Base-by-base conservation (phyloP, 1,140 invertebrate species). In the Bombus terrestris region DNA sequence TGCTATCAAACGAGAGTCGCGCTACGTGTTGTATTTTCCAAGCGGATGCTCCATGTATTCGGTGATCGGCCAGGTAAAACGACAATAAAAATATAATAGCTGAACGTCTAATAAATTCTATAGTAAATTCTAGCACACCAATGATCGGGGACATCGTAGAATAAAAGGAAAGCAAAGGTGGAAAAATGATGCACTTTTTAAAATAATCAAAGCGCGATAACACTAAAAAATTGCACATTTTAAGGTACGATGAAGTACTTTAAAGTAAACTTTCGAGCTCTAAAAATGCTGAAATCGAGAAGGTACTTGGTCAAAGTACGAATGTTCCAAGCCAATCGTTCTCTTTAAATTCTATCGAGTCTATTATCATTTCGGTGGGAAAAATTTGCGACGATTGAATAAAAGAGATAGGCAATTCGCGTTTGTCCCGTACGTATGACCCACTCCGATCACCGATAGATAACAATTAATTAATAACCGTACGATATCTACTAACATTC, bases 381-480 rank as follows among this genome's bases (percentile, higher is more conserved):
- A 22, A 18, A 35, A 69, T 69, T 12, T 37, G 22, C 9, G 37
- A 15, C 25, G 37, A 71, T 41, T 8, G 69, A 28, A 3, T 5
- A 18, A 10, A 13, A n/a, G n/a, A 4, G 47, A 53, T 53, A 53
- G 6, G 47, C 47, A 53, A 6, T 53, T 22, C 5, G 18, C 47
- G 47, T 53, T 8, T 53, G 5, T 22, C 47, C 6, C 18, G 47
- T 22, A 53, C 22, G 22, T 22, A 53, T 53, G 47, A 53, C 18
- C 9, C 15, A 32, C 1, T 28, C 4, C 57, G 81, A 64, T 47
- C 69, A 71, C 28, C 71, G 6, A 12, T 32, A 37, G 82, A 84
- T 84, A 84, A 57, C 37, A n/a, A 71, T 71, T 71, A 79, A 84
- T 84, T 71, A 79, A 78, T 71, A 32, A 6, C 8, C 3, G 43